Evolutionary conservation across 1,140 invertebrate species (phyloP).

Genomic region (Eumaeus atala): DNA sequence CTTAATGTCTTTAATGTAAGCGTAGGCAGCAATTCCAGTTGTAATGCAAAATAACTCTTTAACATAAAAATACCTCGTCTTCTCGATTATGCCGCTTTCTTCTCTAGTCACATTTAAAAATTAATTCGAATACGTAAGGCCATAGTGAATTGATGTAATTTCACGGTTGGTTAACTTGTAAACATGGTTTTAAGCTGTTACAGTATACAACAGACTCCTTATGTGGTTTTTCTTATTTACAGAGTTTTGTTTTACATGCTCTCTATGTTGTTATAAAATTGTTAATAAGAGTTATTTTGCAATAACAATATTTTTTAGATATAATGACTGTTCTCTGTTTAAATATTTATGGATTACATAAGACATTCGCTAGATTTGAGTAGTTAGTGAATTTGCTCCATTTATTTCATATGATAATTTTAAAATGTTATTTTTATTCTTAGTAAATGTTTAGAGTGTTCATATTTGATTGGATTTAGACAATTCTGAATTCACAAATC

Average conservation of each 20-base stretch:
- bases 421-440: slow-evolving; percentile 41
- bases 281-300: slow-evolving; percentile 12
- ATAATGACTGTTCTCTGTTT: slow-evolving; percentile 10
- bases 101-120: slow-evolving; percentile 2
- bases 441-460: slow-evolving; percentile 51
- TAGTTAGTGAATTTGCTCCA: slow-evolving; percentile 47
- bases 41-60: slow-evolving; percentile 29
- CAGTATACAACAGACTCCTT: no score
- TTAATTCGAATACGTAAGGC: no score
- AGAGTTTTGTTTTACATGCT: neutral
- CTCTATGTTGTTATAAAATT: neutral
- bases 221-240: neutral
- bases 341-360: slow-evolving; percentile 16
- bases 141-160: no score
- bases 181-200: no score
- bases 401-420: slow-evolving; percentile 37
- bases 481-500: slow-evolving; percentile 25
- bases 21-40: slow-evolving; percentile 17
- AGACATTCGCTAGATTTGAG: slow-evolving; percentile 44
- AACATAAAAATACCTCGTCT: neutral
- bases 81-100: neutral
- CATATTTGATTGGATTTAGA: slow-evolving; percentile 44
- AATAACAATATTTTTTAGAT: slow-evolving; percentile 1
- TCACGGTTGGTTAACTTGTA: no score
- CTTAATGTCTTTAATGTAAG: slow-evolving; percentile 11